Percentiles rank a stretch among this genome's conserved stretches.
Evolutionary conservation across 2,797 vertebrate genomes (phyloP).

Genomic region (Tokudaia tokunoshimensis): DNA sequence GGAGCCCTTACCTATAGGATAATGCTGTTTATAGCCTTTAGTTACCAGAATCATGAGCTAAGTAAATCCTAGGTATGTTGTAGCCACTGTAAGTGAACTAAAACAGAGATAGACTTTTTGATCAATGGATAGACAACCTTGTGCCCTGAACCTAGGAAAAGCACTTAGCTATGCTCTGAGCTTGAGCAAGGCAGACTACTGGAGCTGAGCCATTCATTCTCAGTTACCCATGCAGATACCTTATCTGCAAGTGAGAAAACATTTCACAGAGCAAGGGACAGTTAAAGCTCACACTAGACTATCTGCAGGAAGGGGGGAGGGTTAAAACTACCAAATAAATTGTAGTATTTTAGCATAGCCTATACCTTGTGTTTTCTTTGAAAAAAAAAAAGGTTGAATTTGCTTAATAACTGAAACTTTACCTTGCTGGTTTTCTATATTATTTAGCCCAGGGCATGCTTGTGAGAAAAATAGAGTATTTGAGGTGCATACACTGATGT

Average conservation of each 20-base stretch:
- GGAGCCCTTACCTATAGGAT: background rate
- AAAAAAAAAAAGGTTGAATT: background rate
- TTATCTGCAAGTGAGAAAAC: background rate
- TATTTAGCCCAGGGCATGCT: background rate
- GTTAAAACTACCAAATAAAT: background rate
- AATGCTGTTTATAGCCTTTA: background rate
- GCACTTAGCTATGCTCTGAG: background rate
- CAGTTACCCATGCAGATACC: background rate
- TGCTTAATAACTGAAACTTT: background rate
- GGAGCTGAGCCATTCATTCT: background rate
- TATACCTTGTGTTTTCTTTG: background rate
- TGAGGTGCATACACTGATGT: background rate
- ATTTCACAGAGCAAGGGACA: background rate
- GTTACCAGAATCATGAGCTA: background rate
- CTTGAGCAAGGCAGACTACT: background rate
- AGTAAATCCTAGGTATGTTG: background rate
- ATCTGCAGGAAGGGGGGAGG: accelerated
- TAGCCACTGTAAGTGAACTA: background rate
- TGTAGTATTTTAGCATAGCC: background rate
- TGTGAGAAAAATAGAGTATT: background rate
- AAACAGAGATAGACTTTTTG: background rate
- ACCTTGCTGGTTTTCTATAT: background rate
- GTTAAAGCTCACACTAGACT: background rate
- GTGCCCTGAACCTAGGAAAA: background rate
- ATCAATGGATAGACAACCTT: background rate